Evolutionary conservation across 2,797 vertebrate species (phyloP).

Genomic region (Gymnothorax reevesii): DNA sequence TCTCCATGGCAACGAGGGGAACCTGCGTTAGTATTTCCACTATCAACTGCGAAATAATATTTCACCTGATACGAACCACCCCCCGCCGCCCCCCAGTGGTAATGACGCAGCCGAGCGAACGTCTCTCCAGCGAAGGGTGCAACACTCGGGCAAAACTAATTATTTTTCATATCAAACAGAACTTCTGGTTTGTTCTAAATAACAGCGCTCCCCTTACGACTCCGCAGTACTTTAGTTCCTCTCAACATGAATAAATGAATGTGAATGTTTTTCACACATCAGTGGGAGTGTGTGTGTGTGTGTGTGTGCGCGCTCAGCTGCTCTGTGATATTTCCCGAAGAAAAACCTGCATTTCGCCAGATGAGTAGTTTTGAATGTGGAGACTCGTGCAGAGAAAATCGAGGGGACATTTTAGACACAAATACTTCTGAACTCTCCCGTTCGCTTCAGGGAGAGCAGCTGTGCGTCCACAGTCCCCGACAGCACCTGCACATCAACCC

Average conservation of each 20-base stretch:
- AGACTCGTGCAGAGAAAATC: not conserved
- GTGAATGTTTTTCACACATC: not conserved
- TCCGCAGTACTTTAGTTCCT: not conserved
- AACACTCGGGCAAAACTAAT: not conserved
- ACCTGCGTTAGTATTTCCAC: not conserved
- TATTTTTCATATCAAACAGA: constrained; percentile 1
- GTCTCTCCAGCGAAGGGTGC: not conserved
- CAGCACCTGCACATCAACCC: too few species aligned
- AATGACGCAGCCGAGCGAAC: not conserved
- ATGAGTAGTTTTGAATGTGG: not conserved
- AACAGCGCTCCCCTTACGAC: not conserved
- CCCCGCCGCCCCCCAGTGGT: not conserved
- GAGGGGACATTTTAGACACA: not conserved
- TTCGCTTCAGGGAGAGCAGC: not conserved
- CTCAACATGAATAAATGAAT: constrained; percentile 9
- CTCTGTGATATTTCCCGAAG: not conserved
- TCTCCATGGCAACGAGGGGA: not conserved
- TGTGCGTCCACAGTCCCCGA: not conserved
- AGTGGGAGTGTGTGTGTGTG: not conserved
- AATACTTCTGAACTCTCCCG: not conserved
- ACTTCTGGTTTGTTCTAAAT: not conserved
- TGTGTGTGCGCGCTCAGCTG: not conserved
- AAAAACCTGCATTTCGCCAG: not conserved
- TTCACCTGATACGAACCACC: not conserved
- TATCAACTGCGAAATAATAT: not conserved